Evolutionary conservation across 2,888 invertebrate species (phyloP).

Genomic region (Piscicola geometra): DNA sequence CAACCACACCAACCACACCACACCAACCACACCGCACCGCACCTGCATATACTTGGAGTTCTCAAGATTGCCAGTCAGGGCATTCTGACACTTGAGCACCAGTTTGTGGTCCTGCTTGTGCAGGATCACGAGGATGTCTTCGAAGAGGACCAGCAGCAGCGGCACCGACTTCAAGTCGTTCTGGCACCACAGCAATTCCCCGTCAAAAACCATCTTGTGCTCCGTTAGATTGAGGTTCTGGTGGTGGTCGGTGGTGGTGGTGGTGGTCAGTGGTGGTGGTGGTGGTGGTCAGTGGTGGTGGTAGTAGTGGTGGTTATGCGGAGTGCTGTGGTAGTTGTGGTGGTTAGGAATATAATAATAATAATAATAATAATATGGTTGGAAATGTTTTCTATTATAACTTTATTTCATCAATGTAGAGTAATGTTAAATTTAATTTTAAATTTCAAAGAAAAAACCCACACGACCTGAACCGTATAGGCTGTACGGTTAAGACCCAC

Average conservation of each 20-base stretch:
- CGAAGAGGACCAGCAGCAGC: conserved; percentile 74
- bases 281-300: not conserved
- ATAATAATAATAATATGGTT: too few relatives aligned
- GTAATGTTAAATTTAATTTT: too few relatives aligned
- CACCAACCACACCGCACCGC: not conserved
- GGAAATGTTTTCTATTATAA: too few relatives aligned
- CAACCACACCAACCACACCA: too few relatives aligned
- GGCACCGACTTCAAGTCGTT: conserved; percentile 60
- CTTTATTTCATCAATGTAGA: too few relatives aligned
- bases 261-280: too few relatives aligned
- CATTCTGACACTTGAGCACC: conserved; percentile 60
- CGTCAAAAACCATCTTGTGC: conserved; percentile 75
- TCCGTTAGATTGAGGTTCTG: conserved; percentile 66
- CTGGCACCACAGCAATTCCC: conserved; percentile 68
- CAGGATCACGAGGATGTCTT: conserved; percentile 76
- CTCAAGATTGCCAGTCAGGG: conserved; percentile 50
- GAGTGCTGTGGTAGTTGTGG: not conserved
- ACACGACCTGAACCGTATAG: too few relatives aligned
- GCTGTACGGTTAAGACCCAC: too few relatives aligned
- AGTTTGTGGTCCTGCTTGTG: conserved; percentile 63
- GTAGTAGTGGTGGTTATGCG: not conserved
- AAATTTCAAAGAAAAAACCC: too few relatives aligned
- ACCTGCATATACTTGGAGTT: conserved; percentile 56
- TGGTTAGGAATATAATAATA: too few relatives aligned
- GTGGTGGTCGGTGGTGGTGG: not conserved